Evolutionary conservation across 2,113 vertebrate genomes (phyloP), one percentile per base, ranked within the genome.

Genomic region (Centropus bengalensis): DNA sequence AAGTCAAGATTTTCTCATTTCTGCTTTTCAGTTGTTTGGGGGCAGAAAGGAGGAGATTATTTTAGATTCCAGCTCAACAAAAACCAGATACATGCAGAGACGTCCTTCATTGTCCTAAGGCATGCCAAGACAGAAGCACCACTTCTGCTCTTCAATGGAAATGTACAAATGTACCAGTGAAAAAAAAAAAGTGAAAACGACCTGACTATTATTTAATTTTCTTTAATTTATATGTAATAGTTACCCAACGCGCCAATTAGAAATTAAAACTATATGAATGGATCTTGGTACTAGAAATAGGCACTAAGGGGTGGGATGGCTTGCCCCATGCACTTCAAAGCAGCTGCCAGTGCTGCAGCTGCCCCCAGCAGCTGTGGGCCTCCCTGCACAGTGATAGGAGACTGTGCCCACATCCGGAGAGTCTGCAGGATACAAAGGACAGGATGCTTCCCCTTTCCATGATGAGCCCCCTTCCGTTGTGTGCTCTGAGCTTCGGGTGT

Each of bases 281-380:
- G 45, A 33, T 16, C 55, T 24, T 5, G 2, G 32, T 54, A 14
- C 21, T n/a, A 63, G 20, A 56, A 78, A 88, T 0, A 1, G 54
- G 38, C 22, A 24, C 33, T 14, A 38, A 74, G 44, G 19, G 10
- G 4, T 13, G 44, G 19, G 10, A 3, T 13, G 24, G 32, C 42
- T 54, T 52, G 68, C n/a, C 51, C 27, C 33, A 22, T 0, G 0
- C 0, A 2, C 20, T 45, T 38, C 2, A 0, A 58, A 66, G 26
- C 2, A 3, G 1, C 17, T 49, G 20, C 36, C 23, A 5, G 18
- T 0, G 7, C 36, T 32, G 32, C 32, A 36, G 64, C 14, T 49
- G 52, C 9, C 36, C 40, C 12, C 38, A 32, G 78, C 8, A 3
- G 40, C 69, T 13, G 8, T 14, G 22, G 32, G 30, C 16, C 30